phyloP scores from a whole-genome alignment of 2,113 vertebrate genomes.

The Hystrix cristata region DNA sequence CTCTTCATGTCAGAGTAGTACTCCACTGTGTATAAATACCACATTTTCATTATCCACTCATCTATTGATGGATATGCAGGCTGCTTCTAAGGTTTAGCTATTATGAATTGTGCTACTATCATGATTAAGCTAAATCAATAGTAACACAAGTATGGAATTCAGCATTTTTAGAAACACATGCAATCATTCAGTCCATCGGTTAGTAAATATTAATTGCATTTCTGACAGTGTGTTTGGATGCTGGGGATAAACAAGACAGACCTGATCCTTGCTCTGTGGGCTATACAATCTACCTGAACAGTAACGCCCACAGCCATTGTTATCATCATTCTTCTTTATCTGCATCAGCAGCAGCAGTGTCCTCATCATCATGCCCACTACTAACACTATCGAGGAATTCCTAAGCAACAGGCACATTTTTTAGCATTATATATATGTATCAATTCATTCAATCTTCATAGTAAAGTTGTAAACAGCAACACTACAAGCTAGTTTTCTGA shows the following conservation, averaged over 20 bases:
- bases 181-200: conserved; percentile 61
- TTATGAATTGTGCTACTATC: background rate
- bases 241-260: background rate
- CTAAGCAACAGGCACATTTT: background rate
- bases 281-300: conserved; percentile 13
- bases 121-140: conserved; percentile 73
- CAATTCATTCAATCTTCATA: conserved; percentile 27
- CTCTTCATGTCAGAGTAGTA: background rate
- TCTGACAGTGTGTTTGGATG: background rate
- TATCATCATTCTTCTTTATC: background rate
- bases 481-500: conserved; percentile 2
- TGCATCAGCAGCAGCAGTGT: background rate
- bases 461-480: background rate
- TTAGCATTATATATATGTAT: conserved; percentile 13
- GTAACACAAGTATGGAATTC: conserved; percentile 62
- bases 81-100: background rate
- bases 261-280: background rate
- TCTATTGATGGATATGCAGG: no score
- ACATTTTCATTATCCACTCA: background rate
- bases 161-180: conserved; percentile 48
- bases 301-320: background rate
- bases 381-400: background rate
- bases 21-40: background rate
- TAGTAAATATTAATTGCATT: conserved; percentile 73
- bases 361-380: background rate